A percentile compares a stretch with the other conserved stretches of the same genome.
Evolutionary conservation across 2,888 invertebrate species (phyloP).

Genomic region (Agrochola circellaris): DNA sequence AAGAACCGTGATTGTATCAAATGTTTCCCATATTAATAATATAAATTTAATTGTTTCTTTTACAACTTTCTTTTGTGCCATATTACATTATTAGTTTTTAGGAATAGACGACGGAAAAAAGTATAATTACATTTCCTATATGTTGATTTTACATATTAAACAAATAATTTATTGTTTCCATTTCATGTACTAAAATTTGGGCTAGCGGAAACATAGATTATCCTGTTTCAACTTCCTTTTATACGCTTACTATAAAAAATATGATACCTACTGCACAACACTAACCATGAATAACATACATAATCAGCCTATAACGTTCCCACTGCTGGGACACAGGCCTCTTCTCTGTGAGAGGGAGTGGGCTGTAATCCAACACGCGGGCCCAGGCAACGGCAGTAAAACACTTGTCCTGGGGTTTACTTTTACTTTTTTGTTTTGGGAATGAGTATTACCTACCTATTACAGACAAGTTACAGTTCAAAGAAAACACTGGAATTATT

Average conservation of each 20-base stretch:
- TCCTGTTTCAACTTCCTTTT: neutral
- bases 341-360: no score
- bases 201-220: neutral
- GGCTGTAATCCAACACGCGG: no score
- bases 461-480: neutral
- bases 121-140: neutral
- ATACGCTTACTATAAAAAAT: neutral
- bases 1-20: neutral
- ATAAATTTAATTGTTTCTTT: conserved; percentile 4
- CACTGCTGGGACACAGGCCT: no score
- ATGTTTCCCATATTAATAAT: conserved; percentile 4
- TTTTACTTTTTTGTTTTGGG: neutral
- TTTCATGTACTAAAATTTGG: neutral
- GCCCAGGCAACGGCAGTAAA: no score
- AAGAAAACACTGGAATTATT: neutral
- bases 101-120: neutral
- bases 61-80: conserved; percentile 8
- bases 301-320: no score
- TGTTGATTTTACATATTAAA: neutral
- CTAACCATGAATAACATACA: no score
- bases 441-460: neutral
- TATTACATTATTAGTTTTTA: neutral
- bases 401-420: neutral
- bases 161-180: conserved; percentile 1
- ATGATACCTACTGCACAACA: neutral